Base-by-base conservation (phyloP, 2,888 invertebrate genomes). In the Augiades crinisus region DNA sequence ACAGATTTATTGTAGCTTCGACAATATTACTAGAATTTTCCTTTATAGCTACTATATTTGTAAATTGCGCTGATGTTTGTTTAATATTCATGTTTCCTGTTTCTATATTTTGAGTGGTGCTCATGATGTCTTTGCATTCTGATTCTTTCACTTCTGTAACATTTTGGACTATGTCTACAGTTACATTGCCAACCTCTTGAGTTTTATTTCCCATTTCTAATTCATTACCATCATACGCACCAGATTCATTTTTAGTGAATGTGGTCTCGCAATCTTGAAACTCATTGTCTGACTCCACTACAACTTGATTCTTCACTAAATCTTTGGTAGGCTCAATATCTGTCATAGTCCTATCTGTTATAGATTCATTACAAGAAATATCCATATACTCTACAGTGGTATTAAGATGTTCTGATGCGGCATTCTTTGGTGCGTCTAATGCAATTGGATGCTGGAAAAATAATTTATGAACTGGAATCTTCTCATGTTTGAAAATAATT, bases 211-310 rank as follows among this genome's bases (percentile, higher is more conserved):
- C 46, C 52, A 45, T 0, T 30, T 53, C 53, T 6, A 22, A 0
- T 19, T 44, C 27, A 22, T 33, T 54, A 22, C 30, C n/a, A 58
- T 60, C 31, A 36, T 46, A 16, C 55, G 34, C 17, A 47, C 55
- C 31, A 34, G 62, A 64, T 43, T 76, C 75, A 66, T 69, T 71
- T 57, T 79, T 79, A n/a, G 70, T 73, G 55, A 85, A 75, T 60
- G 82, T 83, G 45, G 84, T 78, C 68, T 88, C 88, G 70, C 88
- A 88, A 57, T 89, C 88, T 30, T 82, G 62, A 78, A 88, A 88
- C 56, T 87, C 87, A 64, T 74, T 64, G 57, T 88, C 88, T 3
- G 87, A 86, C 54, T 87, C 86, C 21, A 55, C 53, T 43, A 62
- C 52, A 55, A 59, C 54, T 47, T 68, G 67, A 46, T 31, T 56